Evolutionary conservation across 2,888 invertebrate species (phyloP), one percentile per base, ranked within the genome.

Genomic region (Antheraea assamensis): DNA sequence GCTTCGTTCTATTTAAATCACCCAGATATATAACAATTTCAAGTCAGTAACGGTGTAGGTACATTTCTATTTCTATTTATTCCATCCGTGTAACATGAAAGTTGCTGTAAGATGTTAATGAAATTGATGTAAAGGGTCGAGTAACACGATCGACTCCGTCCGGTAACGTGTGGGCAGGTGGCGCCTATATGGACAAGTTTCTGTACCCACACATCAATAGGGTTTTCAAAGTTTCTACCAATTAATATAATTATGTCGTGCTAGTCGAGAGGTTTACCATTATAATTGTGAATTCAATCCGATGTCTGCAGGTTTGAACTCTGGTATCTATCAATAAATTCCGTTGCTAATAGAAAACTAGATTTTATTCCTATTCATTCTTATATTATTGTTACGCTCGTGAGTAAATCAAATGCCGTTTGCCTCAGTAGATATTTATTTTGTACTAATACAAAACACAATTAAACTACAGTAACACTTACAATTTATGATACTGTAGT

Each of bases 111-210:
- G 81, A 85, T 85, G 85, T 77, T 85, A 87, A 87, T 86, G 84
- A 81, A 85, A 83, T 73, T 84, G 81, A 82, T 85, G 85, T 86
- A 82, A 83, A 82, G 80, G 75, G 77, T 78, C 74, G 75, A 76
- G 79, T 79, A 78, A 84, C 85, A 84, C 74, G 84, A 83, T 79
- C 82, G 77, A 81, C 83, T 81, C 75, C 76, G 76, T 68, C 76
- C 78, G 77, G 83, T 13, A 31, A n/a, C 31, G 68, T 83, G 88
- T 87, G 87, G 88, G 88, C 85, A 87, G 88, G 85, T 87, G 88
- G 87, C 87, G 88, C 88, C 87, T 83, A 84, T 84, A 79, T 80
- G 79, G 80, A 82, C 79, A 75, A 74, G 78, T 75, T 72, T 74
- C 75, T 75, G 81, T 79, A 82, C 79, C 75, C 35, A 49, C 52